Conservation (phyloP, 1,140 invertebrate species). For the Zophobas morio region DNA sequence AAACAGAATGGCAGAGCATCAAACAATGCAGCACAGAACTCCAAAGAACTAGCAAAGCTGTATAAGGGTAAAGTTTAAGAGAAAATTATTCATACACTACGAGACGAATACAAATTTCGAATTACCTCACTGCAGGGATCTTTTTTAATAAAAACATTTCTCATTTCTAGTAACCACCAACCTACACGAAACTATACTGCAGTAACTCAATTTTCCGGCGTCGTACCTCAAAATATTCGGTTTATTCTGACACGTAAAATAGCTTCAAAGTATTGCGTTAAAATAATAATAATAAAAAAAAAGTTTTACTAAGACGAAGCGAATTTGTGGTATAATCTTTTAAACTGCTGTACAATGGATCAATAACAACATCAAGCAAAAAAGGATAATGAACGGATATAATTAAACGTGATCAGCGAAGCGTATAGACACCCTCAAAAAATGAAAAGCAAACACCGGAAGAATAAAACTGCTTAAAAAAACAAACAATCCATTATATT, state of each 20-base stretch:
- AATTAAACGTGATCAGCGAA: conserved; percentile 25
- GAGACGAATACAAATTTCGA: conserved; percentile 31
- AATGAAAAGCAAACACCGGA: conserved; percentile 19
- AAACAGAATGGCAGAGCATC: neutral
- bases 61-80: conserved; percentile 6
- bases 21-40: neutral
- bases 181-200: neutral
- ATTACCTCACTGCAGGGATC: conserved; percentile 18
- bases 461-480: conserved; percentile 2
- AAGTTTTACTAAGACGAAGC: too few species aligned
- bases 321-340: too few species aligned
- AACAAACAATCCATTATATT: conserved; percentile 8
- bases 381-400: neutral
- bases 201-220: neutral
- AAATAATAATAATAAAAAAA: too few species aligned
- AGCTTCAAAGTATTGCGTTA: too few species aligned
- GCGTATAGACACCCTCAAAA: conserved; percentile 1
- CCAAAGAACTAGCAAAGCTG: conserved; percentile 3
- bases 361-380: neutral
- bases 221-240: neutral
- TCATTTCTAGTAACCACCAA: neutral
- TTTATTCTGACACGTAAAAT: neutral
- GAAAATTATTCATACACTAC: conserved; percentile 31
- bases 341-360: too few species aligned
- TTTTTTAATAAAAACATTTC: conserved; percentile 25